These are phyloP conservation scores for Poeciliopsis gracilis DNA, from an alignment of 2,797 vertebrate species.

Conservation along the genomic window DNA sequence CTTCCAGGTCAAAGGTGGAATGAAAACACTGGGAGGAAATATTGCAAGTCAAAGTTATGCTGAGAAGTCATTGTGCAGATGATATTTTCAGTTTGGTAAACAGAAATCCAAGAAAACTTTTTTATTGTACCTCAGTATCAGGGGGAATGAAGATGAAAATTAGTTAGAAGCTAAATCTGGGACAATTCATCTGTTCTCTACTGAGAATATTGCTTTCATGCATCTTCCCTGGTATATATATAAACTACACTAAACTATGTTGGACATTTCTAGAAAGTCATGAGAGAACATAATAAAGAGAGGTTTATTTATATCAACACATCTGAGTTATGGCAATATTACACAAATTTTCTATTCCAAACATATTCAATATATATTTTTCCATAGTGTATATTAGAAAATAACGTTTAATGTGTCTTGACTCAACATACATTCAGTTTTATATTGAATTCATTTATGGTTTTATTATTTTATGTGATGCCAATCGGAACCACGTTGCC, in stretches of 20 bases:
- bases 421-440: neutral
- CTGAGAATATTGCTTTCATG: neutral
- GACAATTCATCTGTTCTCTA: neutral
- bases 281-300: neutral
- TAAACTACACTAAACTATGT: neutral
- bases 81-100: conserved; percentile 17
- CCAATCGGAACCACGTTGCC: neutral
- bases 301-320: neutral
- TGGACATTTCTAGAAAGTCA: neutral
- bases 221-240: neutral
- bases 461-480: neutral
- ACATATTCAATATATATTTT: neutral
- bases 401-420: neutral
- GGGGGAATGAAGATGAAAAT: conserved; percentile 1
- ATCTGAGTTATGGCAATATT: neutral
- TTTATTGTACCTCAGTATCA: neutral
- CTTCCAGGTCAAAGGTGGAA: conserved; percentile 17
- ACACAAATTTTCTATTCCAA: neutral
- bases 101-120: neutral
- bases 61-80: conserved; percentile 8
- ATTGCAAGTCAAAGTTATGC: conserved; percentile 26
- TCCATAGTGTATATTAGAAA: neutral
- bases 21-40: conserved; percentile 6
- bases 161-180: conserved; percentile 10
- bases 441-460: neutral